phyloP scores from a whole-genome alignment of 2,888 invertebrate genomes.

The Tipula confusa region DNA sequence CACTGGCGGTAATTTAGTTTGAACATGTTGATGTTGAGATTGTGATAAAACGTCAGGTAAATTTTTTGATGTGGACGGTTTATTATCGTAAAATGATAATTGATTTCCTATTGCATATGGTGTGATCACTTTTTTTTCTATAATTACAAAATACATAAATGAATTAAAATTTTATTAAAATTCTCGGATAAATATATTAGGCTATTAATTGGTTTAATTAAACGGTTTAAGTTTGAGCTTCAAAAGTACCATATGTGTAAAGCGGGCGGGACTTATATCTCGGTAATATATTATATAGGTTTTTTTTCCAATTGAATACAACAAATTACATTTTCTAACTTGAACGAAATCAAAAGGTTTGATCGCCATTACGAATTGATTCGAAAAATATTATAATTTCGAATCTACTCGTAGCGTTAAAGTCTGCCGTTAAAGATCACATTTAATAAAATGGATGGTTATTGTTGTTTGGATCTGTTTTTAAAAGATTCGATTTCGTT shows the following conservation, averaged over 20 bases:
- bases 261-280: background rate
- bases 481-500: too few species aligned
- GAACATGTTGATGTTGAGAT: background rate
- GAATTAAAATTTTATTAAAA: background rate
- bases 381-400: background rate
- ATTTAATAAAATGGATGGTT: too few species aligned
- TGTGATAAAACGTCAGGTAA: constrained; percentile 39
- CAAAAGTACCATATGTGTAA: background rate
- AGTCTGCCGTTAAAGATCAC: too few species aligned
- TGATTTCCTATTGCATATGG: constrained; percentile 35
- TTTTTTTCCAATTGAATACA: too few species aligned
- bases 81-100: background rate
- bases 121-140: constrained; percentile 31
- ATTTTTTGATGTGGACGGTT: constrained; percentile 39
- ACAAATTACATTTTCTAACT: too few species aligned
- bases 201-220: background rate
- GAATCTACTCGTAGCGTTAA: too few species aligned
- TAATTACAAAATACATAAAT: background rate
- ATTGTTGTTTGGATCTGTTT: too few species aligned
- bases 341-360: too few species aligned
- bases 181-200: background rate
- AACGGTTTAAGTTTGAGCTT: background rate
- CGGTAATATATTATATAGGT: too few species aligned
- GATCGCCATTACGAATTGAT: too few species aligned
- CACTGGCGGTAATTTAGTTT: background rate